These are phyloP conservation scores for Eleutherodactylus coqui DNA, from an alignment of 2,797 vertebrate genomes.

Conservation along the genomic window DNA sequence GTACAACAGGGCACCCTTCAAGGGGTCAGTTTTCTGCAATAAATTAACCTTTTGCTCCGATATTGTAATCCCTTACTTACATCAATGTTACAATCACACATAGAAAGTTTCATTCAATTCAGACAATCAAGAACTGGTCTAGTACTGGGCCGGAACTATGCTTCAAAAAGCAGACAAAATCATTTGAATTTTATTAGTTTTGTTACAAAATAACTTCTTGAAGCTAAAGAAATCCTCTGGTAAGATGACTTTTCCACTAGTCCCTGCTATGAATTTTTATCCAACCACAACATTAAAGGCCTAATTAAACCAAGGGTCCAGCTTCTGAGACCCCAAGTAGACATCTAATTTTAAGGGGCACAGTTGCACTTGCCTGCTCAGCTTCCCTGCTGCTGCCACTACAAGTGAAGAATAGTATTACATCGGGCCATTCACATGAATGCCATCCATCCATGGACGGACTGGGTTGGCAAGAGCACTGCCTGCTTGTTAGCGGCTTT, in stretches of 20 bases:
- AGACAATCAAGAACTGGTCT: too few relatives aligned
- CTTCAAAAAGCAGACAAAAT: background rate
- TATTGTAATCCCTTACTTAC: too few relatives aligned
- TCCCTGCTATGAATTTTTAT: too few relatives aligned
- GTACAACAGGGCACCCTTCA: too few relatives aligned
- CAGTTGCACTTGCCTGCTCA: background rate
- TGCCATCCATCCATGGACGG: background rate
- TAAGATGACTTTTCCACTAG: too few relatives aligned
- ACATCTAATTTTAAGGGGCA: background rate
- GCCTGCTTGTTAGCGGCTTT: background rate
- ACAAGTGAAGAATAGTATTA: background rate
- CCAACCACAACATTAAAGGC: too few relatives aligned
- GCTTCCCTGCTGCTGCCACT: background rate
- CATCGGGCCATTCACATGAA: background rate
- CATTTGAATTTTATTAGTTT: background rate
- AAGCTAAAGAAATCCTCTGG: too few relatives aligned
- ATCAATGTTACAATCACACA: too few relatives aligned
- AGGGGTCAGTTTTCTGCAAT: too few relatives aligned
- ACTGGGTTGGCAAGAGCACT: background rate
- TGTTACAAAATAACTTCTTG: background rate
- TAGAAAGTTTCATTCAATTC: too few relatives aligned
- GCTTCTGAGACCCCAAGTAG: background rate
- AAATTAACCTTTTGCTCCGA: too few relatives aligned
- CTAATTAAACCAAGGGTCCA: background rate
- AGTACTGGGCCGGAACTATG: background rate